Evolutionary conservation across 1,140 invertebrate species (phyloP), one percentile per base, ranked within the genome.

Genomic region (Pectinophora gossypiella): DNA sequence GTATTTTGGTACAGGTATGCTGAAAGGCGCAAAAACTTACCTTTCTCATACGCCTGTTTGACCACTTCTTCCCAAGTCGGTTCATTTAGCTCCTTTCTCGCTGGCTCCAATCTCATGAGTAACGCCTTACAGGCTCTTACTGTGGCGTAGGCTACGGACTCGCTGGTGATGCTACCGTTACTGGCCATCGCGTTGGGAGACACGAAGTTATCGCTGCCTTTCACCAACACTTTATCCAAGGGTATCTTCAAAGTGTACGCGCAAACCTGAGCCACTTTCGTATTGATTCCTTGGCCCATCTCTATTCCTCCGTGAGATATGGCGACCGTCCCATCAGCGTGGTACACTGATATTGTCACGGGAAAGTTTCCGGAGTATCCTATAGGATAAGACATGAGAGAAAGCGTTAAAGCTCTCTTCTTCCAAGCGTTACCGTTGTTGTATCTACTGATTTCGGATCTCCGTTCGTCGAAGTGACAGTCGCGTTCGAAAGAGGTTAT

Each of bases 171-270:
- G 64, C 93, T 93, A 0, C 93, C 94, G 12, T 92, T 94, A 7
- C 92, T 94, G 0, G 90, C 88, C 55, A 82, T 78, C 42, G 91
- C 80, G 68, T 95, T 95, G 0, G 93, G 90, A 0, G 92, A 89
- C 27, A 90, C 89, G 35, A 95, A 85, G 51, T 80, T 92, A 55
- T 92, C 91, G 1, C 89, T 91, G 2, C 93, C 36, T 72, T 93
- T 93, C 0, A 97, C 90, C 19, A 80, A 88, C 6, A 97, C 88
- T 73, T 91, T 89, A 0, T 92, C 89, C 42, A 96, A 54, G 13
- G 93, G 91, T 40, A 97, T 91, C 6, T 92, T 93, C 2, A 97
- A 74, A 0, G 89, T 90, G 68, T 94, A 90, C 0, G 95, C 95
- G 53, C 91, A 93, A 1, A 94, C 92, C 90, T 97, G 95, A 13